phyloP scores from a whole-genome alignment of 2,888 invertebrate genomes.

The Zaprionus bogoriensis region DNA sequence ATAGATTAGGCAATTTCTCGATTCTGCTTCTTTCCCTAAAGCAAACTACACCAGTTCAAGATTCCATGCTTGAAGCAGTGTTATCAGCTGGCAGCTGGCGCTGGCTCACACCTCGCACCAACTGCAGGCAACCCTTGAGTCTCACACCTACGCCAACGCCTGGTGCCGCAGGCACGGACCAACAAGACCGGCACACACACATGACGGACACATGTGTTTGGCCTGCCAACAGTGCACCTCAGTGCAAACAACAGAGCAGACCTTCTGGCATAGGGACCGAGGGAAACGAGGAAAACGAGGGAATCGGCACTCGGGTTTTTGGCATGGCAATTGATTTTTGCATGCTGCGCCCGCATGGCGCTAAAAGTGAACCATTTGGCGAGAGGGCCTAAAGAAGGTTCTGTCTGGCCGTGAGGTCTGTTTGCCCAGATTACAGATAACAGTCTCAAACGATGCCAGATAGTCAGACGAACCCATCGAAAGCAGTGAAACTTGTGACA shows the following conservation, averaged over 20 bases:
- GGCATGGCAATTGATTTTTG: constrained; percentile 30
- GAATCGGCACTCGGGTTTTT: constrained; percentile 11
- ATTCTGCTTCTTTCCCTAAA: no score
- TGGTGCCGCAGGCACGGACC: constrained; percentile 20
- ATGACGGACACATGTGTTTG: constrained; percentile 60
- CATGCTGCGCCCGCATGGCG: constrained; percentile 73
- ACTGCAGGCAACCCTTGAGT: not conserved
- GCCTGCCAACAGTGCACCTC: constrained; percentile 50
- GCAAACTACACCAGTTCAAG: no score
- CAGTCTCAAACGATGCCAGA: no score
- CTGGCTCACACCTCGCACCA: not conserved
- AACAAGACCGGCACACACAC: constrained; percentile 31
- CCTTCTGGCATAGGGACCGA: not conserved
- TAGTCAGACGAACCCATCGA: constrained; percentile 49
- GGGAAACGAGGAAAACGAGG: not conserved
- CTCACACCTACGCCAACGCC: constrained; percentile 55
- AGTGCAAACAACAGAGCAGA: constrained; percentile 11
- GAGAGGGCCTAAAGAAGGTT: not conserved
- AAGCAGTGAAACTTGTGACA: constrained; percentile 73
- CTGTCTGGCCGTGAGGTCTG: not conserved
- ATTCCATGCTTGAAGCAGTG: not conserved
- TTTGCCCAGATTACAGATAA: constrained; percentile 4
- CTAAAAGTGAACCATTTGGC: constrained; percentile 48
- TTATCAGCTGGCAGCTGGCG: not conserved
- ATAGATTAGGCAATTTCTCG: no score